Evolutionary conservation across 2,888 invertebrate genomes (phyloP).

Genomic region (Dorcus parallelipipedus): DNA sequence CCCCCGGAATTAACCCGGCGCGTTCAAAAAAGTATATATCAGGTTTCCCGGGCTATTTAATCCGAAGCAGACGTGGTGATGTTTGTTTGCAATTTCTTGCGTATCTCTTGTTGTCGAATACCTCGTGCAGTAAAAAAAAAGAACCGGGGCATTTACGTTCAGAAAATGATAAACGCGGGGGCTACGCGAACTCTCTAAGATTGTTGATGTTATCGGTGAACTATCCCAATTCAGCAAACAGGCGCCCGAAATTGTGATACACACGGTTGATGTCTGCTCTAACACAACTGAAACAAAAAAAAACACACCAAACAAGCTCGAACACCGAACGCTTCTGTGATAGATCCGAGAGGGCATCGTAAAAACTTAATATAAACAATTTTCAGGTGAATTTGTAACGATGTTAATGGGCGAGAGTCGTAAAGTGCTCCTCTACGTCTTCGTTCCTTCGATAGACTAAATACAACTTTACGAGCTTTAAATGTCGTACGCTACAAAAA

Average conservation of each 20-base stretch:
- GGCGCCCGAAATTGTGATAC: constrained; percentile 45
- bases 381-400: constrained; percentile 24
- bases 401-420: constrained; percentile 12
- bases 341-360: constrained; percentile 14
- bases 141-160: constrained; percentile 37
- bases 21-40: background rate
- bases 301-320: constrained; percentile 40
- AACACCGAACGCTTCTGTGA: constrained; percentile 4
- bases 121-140: background rate
- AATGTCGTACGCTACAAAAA: constrained; percentile 22
- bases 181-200: constrained; percentile 42
- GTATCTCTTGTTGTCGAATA: background rate
- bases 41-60: too few species aligned
- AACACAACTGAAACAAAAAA: constrained; percentile 34
- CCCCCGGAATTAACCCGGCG: constrained; percentile 14
- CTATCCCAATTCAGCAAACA: constrained; percentile 44
- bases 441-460: constrained; percentile 20
- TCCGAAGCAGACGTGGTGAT: too few species aligned
- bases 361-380: constrained; percentile 19
- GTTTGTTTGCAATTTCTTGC: background rate
- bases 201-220: constrained; percentile 49
- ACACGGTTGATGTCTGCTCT: constrained; percentile 41
- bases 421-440: constrained; percentile 17
- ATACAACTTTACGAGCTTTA: constrained; percentile 25
- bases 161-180: constrained; percentile 47